phyloP scores from a whole-genome alignment of 2,797 vertebrate genomes.

The Poeciliopsis gracilis region DNA sequence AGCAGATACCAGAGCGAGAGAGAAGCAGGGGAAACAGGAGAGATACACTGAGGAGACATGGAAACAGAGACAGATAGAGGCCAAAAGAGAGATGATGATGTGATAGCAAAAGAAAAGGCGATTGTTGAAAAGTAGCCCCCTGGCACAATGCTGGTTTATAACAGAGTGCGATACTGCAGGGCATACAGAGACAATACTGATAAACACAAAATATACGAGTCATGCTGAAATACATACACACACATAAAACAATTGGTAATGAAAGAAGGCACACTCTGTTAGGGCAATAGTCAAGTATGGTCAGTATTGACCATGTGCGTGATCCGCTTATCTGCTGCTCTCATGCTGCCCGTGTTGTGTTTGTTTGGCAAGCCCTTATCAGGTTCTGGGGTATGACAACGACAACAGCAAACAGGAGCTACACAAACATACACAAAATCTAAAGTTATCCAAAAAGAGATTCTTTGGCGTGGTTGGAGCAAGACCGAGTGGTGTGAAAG shows the following conservation, averaged over 20 bases:
- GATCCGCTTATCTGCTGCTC: constrained; percentile 73
- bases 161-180: constrained; percentile 50
- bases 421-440: constrained; percentile 53
- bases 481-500: constrained; percentile 34
- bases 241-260: constrained; percentile 31
- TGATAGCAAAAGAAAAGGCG: constrained; percentile 67
- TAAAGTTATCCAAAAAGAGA: constrained; percentile 49
- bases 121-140: constrained; percentile 63
- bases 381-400: constrained; percentile 66
- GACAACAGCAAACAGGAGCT: constrained; percentile 64
- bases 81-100: constrained; percentile 59
- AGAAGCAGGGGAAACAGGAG: constrained; percentile 21
- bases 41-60: constrained; percentile 44
- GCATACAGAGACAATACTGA: constrained; percentile 47
- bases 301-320: constrained; percentile 59
- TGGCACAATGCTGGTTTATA: constrained; percentile 67
- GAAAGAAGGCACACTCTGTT: constrained; percentile 45
- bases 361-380: constrained; percentile 80
- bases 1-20: constrained; percentile 58
- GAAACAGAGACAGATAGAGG: constrained; percentile 42
- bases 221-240: constrained; percentile 25
- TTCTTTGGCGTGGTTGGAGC: constrained; percentile 38
- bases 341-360: constrained; percentile 73
- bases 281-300: constrained; percentile 68
- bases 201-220: constrained; percentile 33